Base-by-base conservation (phyloP, 2,113 vertebrate species). In the Morone chrysops region DNA sequence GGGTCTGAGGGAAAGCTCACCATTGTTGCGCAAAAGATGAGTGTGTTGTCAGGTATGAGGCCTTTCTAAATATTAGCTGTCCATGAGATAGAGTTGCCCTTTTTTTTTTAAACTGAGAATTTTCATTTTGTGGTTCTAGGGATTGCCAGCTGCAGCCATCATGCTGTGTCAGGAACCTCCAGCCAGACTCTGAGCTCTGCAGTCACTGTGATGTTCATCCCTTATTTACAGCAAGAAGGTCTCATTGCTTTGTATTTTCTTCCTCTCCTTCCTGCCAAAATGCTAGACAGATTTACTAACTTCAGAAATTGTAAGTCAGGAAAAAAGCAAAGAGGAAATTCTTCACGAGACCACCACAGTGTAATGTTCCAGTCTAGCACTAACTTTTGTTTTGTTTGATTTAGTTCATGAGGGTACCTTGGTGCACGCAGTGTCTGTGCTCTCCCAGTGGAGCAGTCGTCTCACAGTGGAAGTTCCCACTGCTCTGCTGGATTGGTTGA, bases 171-270 rank as follows among this genome's bases (percentile, higher is more conserved):
- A 31, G 98, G 97, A 61, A 75, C 95, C 8, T 99, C 97, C 57
- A 96, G 95, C 90, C 98, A 99, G 94, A 94, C 95, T 70, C 94
- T 99, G 70, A 95, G 96, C 87, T 95, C 95, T 70, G 93, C 93
- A 0, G 67, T 99, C 61, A 89, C 95, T 31, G 95, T 97, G 69
- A 96, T 98, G 87, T 99, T 99, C 92, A 97, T 99, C 86, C 98
- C 97, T 0, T 99, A 97, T 83, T 96, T 99, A 83, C 98, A 99
- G 75, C 98, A 99, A 90, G 98, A 99, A 97, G 98, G 98, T 99
- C 83, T 25, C 0, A 0, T 41, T 36, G 14, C 36, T 8, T 25
- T 2, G 14, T 16, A 13, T 54, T 16, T 61, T 48, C 14, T 53
- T 65, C 45, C 12, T n/a, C 54, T n/a, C 0, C 5, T 38, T 22